Evolutionary conservation across 2,113 vertebrate genomes (phyloP), one percentile per base, ranked within the genome.

Genomic region (Apodemus sylvaticus): DNA sequence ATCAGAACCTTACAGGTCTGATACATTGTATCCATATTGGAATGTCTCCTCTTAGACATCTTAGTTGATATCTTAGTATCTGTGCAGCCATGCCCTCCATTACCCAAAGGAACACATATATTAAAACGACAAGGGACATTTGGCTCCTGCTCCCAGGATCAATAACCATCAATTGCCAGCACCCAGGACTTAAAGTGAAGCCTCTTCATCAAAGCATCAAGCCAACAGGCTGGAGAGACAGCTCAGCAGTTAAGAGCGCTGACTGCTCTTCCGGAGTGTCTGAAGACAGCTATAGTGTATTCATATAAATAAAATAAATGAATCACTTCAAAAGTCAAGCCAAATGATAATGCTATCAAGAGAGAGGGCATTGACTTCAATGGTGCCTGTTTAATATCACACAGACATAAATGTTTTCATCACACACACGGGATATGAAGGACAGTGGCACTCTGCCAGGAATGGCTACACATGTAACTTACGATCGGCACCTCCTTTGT

Each of bases 381-480:
- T 26, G 79, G 53, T 45, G 78, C n/a, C 83, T 26, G 6, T 76
- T 94, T 82, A 86, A 62, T 55, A 55, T 2, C 13, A 34, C 22
- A 22, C 55, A 90, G 55, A 85, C 86, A 68, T n/a, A 88, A 74
- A 94, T 24, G 48, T 82, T 82, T 94, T 76, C 71, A 76, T 53
- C 82, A 55, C 76, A 73, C 0, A 86, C 0, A 94, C 55, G 36
- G 55, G 34, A 66, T 42, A 39, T 36, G 81, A 86, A 74, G 78
- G 71, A 76, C 45, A 79, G 20, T 66, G 36, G 45, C 87, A 88
- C 62, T 42, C 79, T 71, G 20, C 36, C 64, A 70, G 45, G 60
- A 77, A 85, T 5, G 3, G 62, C 92, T 89, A n/a, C 95, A 95
- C 66, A 22, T 91, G 94, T 64, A 94, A 96, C 92, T 90, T 94